phyloP scores from a whole-genome alignment of 2,797 vertebrate species.

The Florisuga fusca region DNA sequence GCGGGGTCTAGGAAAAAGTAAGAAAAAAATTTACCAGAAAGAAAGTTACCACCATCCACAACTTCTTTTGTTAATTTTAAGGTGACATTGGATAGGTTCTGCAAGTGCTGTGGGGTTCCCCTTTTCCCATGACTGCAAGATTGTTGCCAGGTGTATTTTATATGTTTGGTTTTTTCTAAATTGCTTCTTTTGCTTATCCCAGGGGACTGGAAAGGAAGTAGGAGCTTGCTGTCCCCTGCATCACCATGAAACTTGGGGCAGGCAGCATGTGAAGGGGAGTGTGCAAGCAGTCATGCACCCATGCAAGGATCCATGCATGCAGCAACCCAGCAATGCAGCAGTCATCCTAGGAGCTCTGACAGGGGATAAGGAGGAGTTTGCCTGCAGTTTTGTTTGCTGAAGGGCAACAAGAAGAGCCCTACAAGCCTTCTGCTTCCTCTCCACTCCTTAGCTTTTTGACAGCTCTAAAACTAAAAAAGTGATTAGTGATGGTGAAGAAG shows the following conservation, averaged over 20 bases:
- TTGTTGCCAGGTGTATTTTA: background rate
- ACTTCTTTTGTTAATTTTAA: background rate
- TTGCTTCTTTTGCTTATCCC: background rate
- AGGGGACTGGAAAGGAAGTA: background rate
- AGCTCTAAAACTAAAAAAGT: background rate
- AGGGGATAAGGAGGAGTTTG: background rate
- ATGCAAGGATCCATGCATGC: conserved; percentile 22
- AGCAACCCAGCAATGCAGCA: background rate
- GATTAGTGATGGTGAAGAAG: background rate
- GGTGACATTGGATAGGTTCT: background rate
- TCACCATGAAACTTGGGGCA: background rate
- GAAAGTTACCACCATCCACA: background rate
- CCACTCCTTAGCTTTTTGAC: background rate
- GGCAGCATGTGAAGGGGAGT: background rate
- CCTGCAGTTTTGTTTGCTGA: background rate
- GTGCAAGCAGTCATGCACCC: conserved; percentile 63
- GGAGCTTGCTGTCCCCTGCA: background rate
- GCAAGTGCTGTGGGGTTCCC: background rate
- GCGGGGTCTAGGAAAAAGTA: conserved; percentile 78
- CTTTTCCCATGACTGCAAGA: background rate
- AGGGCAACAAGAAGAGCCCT: background rate
- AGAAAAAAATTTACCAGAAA: conserved; percentile 49
- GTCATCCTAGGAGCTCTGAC: background rate
- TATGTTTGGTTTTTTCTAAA: background rate
- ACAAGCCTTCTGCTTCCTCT: background rate